Percentiles rank a stretch among this genome's conserved stretches.
These are phyloP conservation scores for Chaenodraco wilsoni DNA, from an alignment of 2,797 vertebrate species.

Conservation along the genomic window DNA sequence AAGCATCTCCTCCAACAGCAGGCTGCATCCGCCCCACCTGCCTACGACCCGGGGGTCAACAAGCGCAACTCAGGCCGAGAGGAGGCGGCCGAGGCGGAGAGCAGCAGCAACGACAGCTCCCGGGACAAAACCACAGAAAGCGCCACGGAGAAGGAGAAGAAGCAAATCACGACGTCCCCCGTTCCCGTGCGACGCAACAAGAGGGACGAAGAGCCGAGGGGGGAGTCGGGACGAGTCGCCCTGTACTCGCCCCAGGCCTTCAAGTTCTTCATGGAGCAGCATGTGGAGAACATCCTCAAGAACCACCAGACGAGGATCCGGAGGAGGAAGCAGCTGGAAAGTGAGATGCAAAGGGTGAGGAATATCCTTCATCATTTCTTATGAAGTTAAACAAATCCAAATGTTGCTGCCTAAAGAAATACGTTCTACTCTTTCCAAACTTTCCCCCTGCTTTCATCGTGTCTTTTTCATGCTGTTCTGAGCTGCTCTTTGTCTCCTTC, in stretches of 20 bases:
- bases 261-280: conserved; percentile 99
- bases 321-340: conserved; percentile 96
- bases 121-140: conserved; percentile 69
- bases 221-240: conserved; percentile 89
- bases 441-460: conserved; percentile 3
- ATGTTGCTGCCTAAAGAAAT: neutral
- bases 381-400: neutral
- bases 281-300: conserved; percentile 97
- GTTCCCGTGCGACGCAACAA: conserved; percentile 94
- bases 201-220: conserved; percentile 92
- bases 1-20: conserved; percentile 92
- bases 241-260: conserved; percentile 97
- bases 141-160: conserved; percentile 90
- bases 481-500: conserved; percentile 83
- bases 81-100: conserved; percentile 86
- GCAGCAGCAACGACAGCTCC: conserved; percentile 47
- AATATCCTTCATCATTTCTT: neutral
- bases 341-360: conserved; percentile 98
- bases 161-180: conserved; percentile 97
- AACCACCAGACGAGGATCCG: conserved; percentile 94
- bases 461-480: conserved; percentile 73
- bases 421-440: conserved; percentile 17
- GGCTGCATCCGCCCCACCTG: conserved; percentile 72
- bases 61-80: conserved; percentile 84
- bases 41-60: conserved; percentile 83